phyloP scores from a whole-genome alignment of 2,888 invertebrate genomes.

The Dryobotodes eremita region DNA sequence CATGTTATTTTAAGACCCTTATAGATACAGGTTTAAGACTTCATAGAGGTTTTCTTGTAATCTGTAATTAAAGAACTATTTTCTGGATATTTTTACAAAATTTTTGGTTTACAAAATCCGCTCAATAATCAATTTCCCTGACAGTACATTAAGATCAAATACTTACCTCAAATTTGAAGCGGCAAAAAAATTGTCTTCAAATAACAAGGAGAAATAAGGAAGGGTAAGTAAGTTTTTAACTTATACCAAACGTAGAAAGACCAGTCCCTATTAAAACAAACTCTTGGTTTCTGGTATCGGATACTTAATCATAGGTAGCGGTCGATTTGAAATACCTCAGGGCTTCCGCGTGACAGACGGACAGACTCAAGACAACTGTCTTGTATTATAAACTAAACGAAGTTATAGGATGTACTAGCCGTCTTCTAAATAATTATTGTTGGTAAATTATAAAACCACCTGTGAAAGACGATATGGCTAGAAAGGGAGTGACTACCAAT shows the following conservation, averaged over 20 bases:
- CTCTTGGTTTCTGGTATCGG: conserved; percentile 75
- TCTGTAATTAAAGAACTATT: too few relatives aligned
- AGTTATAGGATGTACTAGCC: not conserved
- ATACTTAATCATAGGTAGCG: conserved; percentile 75
- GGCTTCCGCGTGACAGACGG: conserved; percentile 71
- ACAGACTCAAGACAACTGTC: conserved; percentile 50
- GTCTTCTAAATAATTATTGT: not conserved
- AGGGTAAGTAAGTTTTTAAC: conserved; percentile 40
- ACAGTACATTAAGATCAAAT: too few relatives aligned
- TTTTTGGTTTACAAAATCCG: too few relatives aligned
- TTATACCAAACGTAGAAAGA: conserved; percentile 62
- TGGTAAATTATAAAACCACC: not conserved
- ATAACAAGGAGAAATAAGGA: too few relatives aligned
- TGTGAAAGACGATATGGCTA: not conserved
- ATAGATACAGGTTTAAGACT: too few relatives aligned
- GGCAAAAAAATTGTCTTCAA: not conserved
- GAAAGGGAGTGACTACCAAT: not conserved
- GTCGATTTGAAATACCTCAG: conserved; percentile 73
- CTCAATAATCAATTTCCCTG: too few relatives aligned
- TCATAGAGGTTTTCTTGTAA: too few relatives aligned
- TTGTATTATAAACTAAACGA: conserved; percentile 39
- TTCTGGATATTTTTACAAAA: too few relatives aligned
- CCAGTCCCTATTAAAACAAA: conserved; percentile 79
- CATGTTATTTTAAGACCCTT: too few relatives aligned
- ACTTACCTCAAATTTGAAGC: not conserved